Evolutionary conservation across 2,888 invertebrate genomes (phyloP).

Genomic region (Trichacis sp.): DNA sequence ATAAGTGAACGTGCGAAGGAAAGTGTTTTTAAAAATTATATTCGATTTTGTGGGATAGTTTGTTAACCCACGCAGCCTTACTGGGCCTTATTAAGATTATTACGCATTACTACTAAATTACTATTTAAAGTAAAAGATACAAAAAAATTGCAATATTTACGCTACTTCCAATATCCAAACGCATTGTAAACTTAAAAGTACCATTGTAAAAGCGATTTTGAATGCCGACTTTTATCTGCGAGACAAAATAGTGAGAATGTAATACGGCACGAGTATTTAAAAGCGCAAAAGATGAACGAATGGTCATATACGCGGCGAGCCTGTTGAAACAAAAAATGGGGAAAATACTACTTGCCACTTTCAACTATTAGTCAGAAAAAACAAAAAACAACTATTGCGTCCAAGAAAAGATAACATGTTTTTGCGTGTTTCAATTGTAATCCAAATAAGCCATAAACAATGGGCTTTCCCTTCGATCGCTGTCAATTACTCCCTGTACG

Average conservation of each 20-base stretch:
- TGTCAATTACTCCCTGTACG: constrained; percentile 12
- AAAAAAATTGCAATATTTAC: constrained; percentile 54
- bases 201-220: constrained; percentile 45
- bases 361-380: constrained; percentile 50
- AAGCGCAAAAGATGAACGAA: constrained; percentile 17
- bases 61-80: constrained; percentile 67
- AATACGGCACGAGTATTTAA: constrained; percentile 16
- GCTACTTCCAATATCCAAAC: constrained; percentile 56
- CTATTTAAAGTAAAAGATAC: constrained; percentile 54
- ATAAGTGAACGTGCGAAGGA: constrained; percentile 32
- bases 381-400: constrained; percentile 61
- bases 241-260: constrained; percentile 16
- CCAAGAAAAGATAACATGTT: constrained; percentile 53
- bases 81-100: constrained; percentile 69
- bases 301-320: constrained; percentile 25
- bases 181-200: constrained; percentile 51
- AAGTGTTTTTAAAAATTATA: constrained; percentile 55
- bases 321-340: constrained; percentile 23
- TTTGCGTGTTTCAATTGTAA: constrained; percentile 36
- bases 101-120: constrained; percentile 66
- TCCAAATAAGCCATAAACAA: constrained; percentile 42
- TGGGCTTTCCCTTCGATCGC: constrained; percentile 37
- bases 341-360: constrained; percentile 41
- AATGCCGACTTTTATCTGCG: constrained; percentile 38
- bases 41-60: constrained; percentile 63